Evolutionary conservation across 2,797 vertebrate species (phyloP), one percentile per base, ranked within the genome.

Genomic region (Crax fasciolata): DNA sequence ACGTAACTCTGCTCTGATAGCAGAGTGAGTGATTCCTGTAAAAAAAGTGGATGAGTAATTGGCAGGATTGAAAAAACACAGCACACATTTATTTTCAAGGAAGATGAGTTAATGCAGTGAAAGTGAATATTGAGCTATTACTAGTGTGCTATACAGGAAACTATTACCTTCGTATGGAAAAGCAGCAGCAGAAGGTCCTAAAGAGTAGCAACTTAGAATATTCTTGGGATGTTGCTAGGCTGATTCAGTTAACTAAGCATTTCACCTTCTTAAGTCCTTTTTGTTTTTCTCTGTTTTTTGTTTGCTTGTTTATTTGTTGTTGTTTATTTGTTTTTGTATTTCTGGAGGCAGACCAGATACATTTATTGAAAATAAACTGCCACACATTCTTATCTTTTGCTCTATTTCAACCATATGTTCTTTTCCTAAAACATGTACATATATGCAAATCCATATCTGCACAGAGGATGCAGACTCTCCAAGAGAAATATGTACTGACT

Each of bases 1-100:
- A 0, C 28, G 28, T 24, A 46, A n/a, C 27, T 59, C 27, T 78
- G 10, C n/a, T 49, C 19, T 62, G 20, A 43, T 32, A 84, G 14
- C 0, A 2, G 61, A 21, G 25, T 46, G 20, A 3, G 0, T 14
- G 25, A 27, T 35, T 73, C 20, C 44, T 70, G 25, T 12, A 28
- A 3, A 75, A 72, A 5, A 23, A 8, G 24, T 24, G 19, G 14
- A 16, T 55, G 11, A 62, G 20, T 23, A 66, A 25, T 46, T 41
- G 2, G 7, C 28, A 18, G 21, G 43, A 46, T 65, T 38, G 39
- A 80, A 54, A 72, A 24, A 23, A 43, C 25, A 38, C 6, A 32
- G 18, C 55, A 10, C 13, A 28, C 61, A 28, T 32, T 27, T 21
- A 13, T 43, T n/a, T 68, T 73, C 49, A 70, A 44, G 63, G 38